phyloP scores from a whole-genome alignment of 2,888 invertebrate species.

The Conistra vaccinii region DNA sequence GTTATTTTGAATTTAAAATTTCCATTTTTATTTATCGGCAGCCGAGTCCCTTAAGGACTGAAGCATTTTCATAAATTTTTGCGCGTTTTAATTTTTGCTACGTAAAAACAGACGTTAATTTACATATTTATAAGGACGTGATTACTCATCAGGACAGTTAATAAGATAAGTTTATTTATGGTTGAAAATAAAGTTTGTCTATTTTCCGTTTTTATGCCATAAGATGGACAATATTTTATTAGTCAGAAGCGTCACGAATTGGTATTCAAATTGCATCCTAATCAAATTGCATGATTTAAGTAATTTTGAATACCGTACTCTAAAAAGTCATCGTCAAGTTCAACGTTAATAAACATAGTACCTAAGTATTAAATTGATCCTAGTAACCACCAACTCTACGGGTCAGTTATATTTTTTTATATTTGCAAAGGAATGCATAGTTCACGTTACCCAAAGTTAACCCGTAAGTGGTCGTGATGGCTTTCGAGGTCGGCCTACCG shows the following conservation, averaged over 20 bases:
- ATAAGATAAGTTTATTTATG: constrained; percentile 57
- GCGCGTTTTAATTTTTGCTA: constrained; percentile 62
- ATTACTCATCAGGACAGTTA: constrained; percentile 58
- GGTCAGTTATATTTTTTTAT: constrained; percentile 50
- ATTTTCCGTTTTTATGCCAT: constrained; percentile 10
- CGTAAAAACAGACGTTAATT: constrained; percentile 61
- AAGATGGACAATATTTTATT: constrained; percentile 21
- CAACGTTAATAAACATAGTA: constrained; percentile 19
- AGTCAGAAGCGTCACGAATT: constrained; percentile 30
- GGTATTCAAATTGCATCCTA: constrained; percentile 42
- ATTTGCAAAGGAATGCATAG: constrained; percentile 72
- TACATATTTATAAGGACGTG: constrained; percentile 60
- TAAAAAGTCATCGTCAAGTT: constrained; percentile 41
- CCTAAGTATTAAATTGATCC: constrained; percentile 24
- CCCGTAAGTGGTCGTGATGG: constrained; percentile 81
- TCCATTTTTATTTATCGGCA: constrained; percentile 74
- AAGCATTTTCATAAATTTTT: constrained; percentile 66
- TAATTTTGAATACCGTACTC: constrained; percentile 23
- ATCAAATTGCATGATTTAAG: constrained; percentile 46
- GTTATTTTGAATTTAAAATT: constrained; percentile 86
- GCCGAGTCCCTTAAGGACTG: constrained; percentile 65
- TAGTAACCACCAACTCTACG: constrained; percentile 32
- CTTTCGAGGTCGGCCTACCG: constrained; percentile 85
- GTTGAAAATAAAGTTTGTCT: constrained; percentile 32
- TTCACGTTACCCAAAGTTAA: constrained; percentile 79